Percentiles rank a stretch among this genome's conserved stretches.
phyloP scores from a whole-genome alignment of 2,888 invertebrate genomes.

The Reticulitermes lucifugus region DNA sequence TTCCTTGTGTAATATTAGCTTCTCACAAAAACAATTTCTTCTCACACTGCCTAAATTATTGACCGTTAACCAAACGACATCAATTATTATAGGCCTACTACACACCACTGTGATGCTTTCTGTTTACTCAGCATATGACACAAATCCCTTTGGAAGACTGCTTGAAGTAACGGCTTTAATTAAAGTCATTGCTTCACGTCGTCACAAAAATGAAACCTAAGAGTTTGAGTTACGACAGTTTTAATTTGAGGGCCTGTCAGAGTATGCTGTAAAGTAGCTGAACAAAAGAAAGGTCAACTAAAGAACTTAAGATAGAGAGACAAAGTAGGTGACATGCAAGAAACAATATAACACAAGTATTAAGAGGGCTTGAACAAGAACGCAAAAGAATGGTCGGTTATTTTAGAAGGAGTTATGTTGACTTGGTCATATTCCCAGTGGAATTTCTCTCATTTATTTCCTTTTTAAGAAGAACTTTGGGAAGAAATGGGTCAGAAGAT shows the following conservation, averaged over 20 bases:
- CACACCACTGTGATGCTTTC: no score
- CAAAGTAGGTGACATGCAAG: background rate
- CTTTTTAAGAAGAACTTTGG: background rate
- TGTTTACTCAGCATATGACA: background rate
- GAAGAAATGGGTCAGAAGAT: slow-evolving; percentile 4
- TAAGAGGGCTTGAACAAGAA: background rate
- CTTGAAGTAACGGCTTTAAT: background rate
- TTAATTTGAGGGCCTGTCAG: background rate
- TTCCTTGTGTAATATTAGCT: no score
- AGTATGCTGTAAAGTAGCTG: background rate
- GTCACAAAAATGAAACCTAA: background rate
- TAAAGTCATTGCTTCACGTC: background rate
- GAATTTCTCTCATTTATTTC: background rate
- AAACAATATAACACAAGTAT: background rate
- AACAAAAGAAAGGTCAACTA: background rate
- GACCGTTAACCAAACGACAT: no score
- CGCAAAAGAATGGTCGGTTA: background rate
- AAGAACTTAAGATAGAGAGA: background rate
- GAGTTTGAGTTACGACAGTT: background rate
- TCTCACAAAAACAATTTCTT: no score
- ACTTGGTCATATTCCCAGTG: background rate
- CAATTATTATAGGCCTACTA: no score
- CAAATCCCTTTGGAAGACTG: background rate
- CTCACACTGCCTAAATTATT: no score
- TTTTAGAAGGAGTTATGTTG: background rate